Evolutionary conservation across 2,888 invertebrate species (phyloP), one percentile per base, ranked within the genome.

Genomic region (Phengaris alcon): DNA sequence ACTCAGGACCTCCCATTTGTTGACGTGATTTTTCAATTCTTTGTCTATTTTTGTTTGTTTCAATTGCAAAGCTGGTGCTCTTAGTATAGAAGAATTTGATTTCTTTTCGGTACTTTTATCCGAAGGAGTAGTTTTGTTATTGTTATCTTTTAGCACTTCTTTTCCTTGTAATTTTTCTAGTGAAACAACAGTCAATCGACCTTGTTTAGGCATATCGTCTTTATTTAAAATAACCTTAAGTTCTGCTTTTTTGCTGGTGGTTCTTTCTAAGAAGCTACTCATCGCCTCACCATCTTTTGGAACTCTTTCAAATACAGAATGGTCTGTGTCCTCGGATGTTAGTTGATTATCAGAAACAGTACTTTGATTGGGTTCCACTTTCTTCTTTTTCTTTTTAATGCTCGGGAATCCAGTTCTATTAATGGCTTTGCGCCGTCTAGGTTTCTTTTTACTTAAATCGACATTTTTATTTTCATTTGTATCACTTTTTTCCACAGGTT

Each of bases 371-470:
- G 82, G 80, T 78, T 91, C 92, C 74, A 89, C 79, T 82, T 95
- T 96, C 85, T 97, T 96, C 85, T 97, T 97, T 88, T 97, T 97
- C 84, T 95, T 96, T 83, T 97, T 97, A 15, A 97, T 92, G 44
- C 95, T 97, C 0, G 98, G 98, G 86, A 98, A 98, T 5, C 98
- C 98, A 22, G 97, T 98, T 81, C 97, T 94, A 84, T 98, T 98
- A 68, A 97, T 96, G 35, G 97, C 95, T 85, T 97, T 96, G 64
- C 97, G 94, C 81, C 97, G 94, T 82, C 95, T 95, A 2, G 94
- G 86, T 83, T 94, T 94, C 77, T 94, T 93, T 80, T 90, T 91
- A 51, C 83, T 82, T 0, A 80, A 75, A 6, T 90, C 90, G 46
- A 75, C 76, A 46, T 83, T 79, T 82, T 89, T 90, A 72, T 79